Base-by-base conservation (phyloP, 2,113 vertebrate genomes). In the Carollia perspicillata region DNA sequence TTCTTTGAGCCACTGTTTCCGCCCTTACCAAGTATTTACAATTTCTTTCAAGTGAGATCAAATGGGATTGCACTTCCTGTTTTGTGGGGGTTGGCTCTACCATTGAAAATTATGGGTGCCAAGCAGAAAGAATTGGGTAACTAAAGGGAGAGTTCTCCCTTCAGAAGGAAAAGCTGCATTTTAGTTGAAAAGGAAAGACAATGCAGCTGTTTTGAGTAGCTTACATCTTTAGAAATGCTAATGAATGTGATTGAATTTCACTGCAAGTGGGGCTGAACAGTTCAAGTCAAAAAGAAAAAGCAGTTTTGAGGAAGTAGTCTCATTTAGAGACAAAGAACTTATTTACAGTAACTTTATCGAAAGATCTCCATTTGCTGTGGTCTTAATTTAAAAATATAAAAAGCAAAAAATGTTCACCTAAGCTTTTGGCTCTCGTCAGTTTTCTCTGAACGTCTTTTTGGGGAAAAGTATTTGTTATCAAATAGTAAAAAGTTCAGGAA, bases 201-300 rank as follows among this genome's bases (percentile, higher is more conserved):
- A 92, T 90, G 93, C 97, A 97, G 97, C 97, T 98, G 96, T 96
- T 98, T 93, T 97, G 97, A 98, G 94, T 63, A 90, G 83, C 74
- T 97, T 78, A 80, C 90, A 77, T 97, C 95, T 98, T 96, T 97
- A 95, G 95, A 97, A 97, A 97, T 98, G 96, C 85, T 98, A 94
- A 95, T 97, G 89, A 94, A 89, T 85, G 63, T 89, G 94, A 95
- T 97, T 97, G 95, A 97, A 83, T 95, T 93, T 98, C 97, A 85
- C 95, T 95, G 96, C 96, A 96, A 98, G 77, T 85, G 97, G 47
- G 94, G 89, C 92, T 75, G 83, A 95, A 69, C 20, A 22, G 94
- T 95, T 86, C 93, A 89, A 97, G 71, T 97, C 93, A 96, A 97
- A 97, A 97, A 89, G 75, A 94, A 94, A 84, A 96, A 90, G 90